A percentile compares a stretch with the other conserved stretches of the same genome.
phyloP scores from a whole-genome alignment of 2,113 vertebrate genomes.

The Podarcis raffonei region DNA sequence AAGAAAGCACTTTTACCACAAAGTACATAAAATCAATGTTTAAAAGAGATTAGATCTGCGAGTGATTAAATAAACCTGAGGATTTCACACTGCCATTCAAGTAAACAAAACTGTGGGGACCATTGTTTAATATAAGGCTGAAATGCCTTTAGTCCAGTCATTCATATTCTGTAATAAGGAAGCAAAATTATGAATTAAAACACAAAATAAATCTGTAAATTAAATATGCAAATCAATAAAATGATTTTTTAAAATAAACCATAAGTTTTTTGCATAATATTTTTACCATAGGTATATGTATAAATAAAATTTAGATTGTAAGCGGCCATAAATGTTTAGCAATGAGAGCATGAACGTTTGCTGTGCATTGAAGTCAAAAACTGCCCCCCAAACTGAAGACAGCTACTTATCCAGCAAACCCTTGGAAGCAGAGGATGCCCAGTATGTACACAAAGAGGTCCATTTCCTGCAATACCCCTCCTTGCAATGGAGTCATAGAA shows the following conservation, averaged over 20 bases:
- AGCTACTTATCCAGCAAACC: neutral
- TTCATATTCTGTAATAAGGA: neutral
- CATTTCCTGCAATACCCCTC: neutral
- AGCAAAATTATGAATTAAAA: neutral
- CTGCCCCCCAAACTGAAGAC: neutral
- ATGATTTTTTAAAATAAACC: neutral
- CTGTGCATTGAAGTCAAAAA: neutral
- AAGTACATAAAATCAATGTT: constrained; percentile 24
- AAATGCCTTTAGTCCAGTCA: neutral
- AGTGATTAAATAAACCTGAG: constrained; percentile 12
- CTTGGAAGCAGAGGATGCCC: neutral
- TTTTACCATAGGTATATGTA: neutral
- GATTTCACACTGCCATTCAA: neutral
- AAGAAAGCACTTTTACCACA: constrained; percentile 10
- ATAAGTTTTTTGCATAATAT: neutral
- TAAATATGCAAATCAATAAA: neutral
- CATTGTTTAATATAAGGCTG: neutral
- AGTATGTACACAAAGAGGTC: neutral
- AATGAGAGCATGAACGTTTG: neutral
- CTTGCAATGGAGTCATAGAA: neutral
- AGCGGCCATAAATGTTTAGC: too few relatives aligned
- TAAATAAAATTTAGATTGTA: too few relatives aligned
- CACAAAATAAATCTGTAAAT: neutral
- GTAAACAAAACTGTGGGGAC: constrained; percentile 7
- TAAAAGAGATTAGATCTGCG: constrained; percentile 32